Evolutionary conservation across 2,888 invertebrate genomes (phyloP).

Genomic region (Heliconius erato): DNA sequence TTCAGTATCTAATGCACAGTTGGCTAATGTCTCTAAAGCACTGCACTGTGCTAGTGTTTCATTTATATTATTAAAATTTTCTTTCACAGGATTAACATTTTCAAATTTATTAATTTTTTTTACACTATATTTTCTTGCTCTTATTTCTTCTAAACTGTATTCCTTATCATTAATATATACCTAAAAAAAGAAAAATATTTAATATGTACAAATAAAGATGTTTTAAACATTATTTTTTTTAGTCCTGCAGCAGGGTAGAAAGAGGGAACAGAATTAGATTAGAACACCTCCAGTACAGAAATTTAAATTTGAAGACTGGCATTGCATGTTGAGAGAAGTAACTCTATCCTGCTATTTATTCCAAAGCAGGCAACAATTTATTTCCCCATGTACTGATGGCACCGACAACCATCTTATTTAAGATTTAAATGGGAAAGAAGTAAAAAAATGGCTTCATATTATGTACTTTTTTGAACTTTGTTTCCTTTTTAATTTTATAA

Average conservation of each 20-base stretch:
- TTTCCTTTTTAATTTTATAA: background rate
- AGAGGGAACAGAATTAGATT: background rate
- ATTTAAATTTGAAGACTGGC: background rate
- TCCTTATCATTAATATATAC: constrained; percentile 87
- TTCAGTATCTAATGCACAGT: constrained; percentile 80
- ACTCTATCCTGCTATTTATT: too few species aligned
- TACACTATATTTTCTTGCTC: constrained; percentile 86
- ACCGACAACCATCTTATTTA: background rate
- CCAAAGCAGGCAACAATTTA: background rate
- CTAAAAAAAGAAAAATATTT: constrained; percentile 58
- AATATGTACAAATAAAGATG: background rate
- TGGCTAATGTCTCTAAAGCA: constrained; percentile 81
- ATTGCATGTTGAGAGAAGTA: background rate
- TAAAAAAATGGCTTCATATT: background rate
- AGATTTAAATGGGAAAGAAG: background rate
- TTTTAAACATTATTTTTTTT: background rate
- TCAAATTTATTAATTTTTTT: constrained; percentile 70
- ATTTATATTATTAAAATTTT: constrained; percentile 72
- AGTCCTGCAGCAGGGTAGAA: background rate
- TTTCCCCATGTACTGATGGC: background rate
- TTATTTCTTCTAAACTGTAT: constrained; percentile 92
- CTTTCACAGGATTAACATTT: constrained; percentile 62
- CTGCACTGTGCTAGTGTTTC: constrained; percentile 81
- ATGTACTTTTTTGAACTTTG: background rate
- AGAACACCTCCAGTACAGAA: background rate